Evolutionary conservation across 2,113 vertebrate species (phyloP).

Genomic region (Tor tambroides): DNA sequence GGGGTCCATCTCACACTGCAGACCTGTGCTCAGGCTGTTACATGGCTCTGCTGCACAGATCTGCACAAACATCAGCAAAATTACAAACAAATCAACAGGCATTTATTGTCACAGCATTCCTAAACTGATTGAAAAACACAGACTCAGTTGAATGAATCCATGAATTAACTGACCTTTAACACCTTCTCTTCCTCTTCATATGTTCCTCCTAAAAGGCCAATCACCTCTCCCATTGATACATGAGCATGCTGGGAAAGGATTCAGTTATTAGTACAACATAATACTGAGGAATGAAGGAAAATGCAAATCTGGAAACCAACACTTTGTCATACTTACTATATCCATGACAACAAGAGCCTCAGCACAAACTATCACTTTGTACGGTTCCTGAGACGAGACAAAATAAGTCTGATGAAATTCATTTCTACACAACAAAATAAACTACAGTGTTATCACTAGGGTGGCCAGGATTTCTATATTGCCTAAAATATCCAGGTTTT

Average conservation of each 20-base stretch:
- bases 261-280: background rate
- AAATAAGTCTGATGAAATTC: background rate
- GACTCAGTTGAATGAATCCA: background rate
- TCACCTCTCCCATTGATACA: slow-evolving; percentile 93
- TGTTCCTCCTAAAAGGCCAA: slow-evolving; percentile 91
- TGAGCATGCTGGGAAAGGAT: slow-evolving; percentile 85
- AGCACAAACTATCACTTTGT: slow-evolving; percentile 88
- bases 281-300: background rate
- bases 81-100: background rate
- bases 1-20: slow-evolving; percentile 98
- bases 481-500: no score
- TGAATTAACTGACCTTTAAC: slow-evolving; percentile 81
- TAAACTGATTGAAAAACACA: background rate
- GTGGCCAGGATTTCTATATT: no score
- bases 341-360: slow-evolving; percentile 97
- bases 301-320: background rate
- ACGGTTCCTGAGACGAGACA: slow-evolving; percentile 84
- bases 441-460: background rate
- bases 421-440: background rate
- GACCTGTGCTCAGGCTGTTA: slow-evolving; percentile 92
- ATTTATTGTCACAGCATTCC: background rate
- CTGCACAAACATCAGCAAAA: slow-evolving; percentile 67
- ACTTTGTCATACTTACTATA: slow-evolving; percentile 80
- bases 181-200: slow-evolving; percentile 82
- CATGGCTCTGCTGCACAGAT: slow-evolving; percentile 92